These are phyloP conservation scores for Phthorimaea operculella DNA, from an alignment of 1,140 invertebrate species.

Conservation along the genomic window DNA sequence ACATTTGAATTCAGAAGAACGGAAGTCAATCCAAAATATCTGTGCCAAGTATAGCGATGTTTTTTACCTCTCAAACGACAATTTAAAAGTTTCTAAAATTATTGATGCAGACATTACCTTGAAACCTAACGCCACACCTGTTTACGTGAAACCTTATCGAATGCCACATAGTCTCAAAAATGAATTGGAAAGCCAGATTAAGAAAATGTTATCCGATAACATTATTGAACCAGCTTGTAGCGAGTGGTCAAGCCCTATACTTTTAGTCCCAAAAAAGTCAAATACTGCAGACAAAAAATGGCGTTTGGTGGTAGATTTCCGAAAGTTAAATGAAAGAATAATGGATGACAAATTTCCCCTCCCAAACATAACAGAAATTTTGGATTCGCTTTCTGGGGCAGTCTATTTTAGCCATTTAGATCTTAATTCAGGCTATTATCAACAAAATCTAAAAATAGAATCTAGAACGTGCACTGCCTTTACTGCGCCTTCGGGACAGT, in stretches of 20 bases:
- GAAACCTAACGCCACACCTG: not conserved
- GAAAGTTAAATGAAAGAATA: not conserved
- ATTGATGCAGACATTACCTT: not conserved
- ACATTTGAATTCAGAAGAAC: not conserved
- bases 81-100: not conserved
- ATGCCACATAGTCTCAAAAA: not conserved
- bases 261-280: not conserved
- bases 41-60: not conserved
- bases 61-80: not conserved
- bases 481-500: not conserved
- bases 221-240: not conserved
- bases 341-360: not conserved
- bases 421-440: not conserved
- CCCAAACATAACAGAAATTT: not conserved
- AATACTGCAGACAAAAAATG: not conserved
- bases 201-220: not conserved
- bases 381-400: not conserved
- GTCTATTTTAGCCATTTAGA: slow-evolving; percentile 1
- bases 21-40: not conserved
- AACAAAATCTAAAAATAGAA: not conserved
- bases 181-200: not conserved
- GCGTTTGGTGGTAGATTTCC: not conserved
- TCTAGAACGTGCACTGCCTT: not conserved
- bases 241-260: not conserved
- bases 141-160: not conserved